Conservation (phyloP, 2,797 vertebrate genomes). For the Enteromius radiatus region DNA sequence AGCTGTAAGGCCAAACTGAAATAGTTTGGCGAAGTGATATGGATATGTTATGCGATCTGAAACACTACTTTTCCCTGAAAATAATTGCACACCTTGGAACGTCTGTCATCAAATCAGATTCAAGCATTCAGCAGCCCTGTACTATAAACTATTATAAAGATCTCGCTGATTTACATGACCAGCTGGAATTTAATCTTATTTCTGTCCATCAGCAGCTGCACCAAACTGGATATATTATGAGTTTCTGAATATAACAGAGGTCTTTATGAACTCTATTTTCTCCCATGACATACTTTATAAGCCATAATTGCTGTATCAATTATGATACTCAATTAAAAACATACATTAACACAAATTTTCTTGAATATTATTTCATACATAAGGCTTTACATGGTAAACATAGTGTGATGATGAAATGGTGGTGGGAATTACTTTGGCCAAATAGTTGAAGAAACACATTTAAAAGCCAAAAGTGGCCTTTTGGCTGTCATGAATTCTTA, state of each 20-base stretch:
- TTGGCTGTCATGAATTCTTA: constrained; percentile 69
- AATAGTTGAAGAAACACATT: constrained; percentile 10
- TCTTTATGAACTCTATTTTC: neutral
- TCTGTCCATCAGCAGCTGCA: neutral
- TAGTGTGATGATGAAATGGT: neutral
- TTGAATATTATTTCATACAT: neutral
- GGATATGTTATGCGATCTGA: too few relatives aligned
- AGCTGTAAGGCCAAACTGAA: too few relatives aligned
- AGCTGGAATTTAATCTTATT: too few relatives aligned
- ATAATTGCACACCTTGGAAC: too few relatives aligned
- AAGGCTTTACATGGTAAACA: neutral
- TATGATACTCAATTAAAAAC: neutral
- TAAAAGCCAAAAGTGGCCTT: neutral
- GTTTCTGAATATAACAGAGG: neutral
- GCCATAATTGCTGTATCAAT: neutral
- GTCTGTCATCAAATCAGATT: too few relatives aligned
- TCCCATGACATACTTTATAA: neutral
- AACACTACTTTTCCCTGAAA: too few relatives aligned
- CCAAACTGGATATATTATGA: neutral
- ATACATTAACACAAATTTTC: neutral
- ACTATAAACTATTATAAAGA: too few relatives aligned
- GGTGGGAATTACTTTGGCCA: neutral
- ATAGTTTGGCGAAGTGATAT: too few relatives aligned
- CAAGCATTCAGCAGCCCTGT: too few relatives aligned
- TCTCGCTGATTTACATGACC: too few relatives aligned